Evolutionary conservation across 2,888 invertebrate species (phyloP).

Genomic region (Nysson spinosus): DNA sequence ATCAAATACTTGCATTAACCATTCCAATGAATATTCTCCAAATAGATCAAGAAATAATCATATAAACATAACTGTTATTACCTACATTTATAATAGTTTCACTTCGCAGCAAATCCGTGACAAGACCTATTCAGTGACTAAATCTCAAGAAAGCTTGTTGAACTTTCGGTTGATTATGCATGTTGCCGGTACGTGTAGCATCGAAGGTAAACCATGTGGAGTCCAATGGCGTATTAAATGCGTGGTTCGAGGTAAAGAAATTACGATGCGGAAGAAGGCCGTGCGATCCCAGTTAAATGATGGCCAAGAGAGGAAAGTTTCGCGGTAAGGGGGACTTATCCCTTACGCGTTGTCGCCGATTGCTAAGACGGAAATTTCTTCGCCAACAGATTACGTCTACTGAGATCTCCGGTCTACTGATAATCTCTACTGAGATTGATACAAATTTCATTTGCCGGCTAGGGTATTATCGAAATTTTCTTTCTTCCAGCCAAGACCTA

Average conservation of each 20-base stretch:
- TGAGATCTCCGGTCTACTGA: slow-evolving; percentile 1
- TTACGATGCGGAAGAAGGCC: slow-evolving; percentile 51
- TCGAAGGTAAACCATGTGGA: slow-evolving; percentile 15
- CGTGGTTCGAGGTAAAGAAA: slow-evolving; percentile 38
- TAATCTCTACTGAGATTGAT: slow-evolving; percentile 9
- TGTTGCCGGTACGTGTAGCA: neutral
- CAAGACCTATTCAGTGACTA: too few species aligned
- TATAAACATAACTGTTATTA: too few species aligned
- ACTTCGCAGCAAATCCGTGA: too few species aligned
- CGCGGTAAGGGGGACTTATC: slow-evolving; percentile 51
- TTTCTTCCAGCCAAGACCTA: slow-evolving; percentile 27
- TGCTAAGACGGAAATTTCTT: too few species aligned
- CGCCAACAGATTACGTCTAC: too few species aligned
- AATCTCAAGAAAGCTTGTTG: neutral
- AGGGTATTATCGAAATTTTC: slow-evolving; percentile 39
- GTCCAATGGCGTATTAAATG: slow-evolving; percentile 31
- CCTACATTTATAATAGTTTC: too few species aligned
- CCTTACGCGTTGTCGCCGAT: slow-evolving; percentile 43
- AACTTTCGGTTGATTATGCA: neutral
- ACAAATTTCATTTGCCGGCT: slow-evolving; percentile 23
- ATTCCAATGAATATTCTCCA: too few species aligned
- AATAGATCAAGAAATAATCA: too few species aligned
- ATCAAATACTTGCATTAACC: too few species aligned
- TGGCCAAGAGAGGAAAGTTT: slow-evolving; percentile 42
- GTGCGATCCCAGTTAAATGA: slow-evolving; percentile 45